phyloP scores from a whole-genome alignment of 2,113 vertebrate species.

The Galbula dea region DNA sequence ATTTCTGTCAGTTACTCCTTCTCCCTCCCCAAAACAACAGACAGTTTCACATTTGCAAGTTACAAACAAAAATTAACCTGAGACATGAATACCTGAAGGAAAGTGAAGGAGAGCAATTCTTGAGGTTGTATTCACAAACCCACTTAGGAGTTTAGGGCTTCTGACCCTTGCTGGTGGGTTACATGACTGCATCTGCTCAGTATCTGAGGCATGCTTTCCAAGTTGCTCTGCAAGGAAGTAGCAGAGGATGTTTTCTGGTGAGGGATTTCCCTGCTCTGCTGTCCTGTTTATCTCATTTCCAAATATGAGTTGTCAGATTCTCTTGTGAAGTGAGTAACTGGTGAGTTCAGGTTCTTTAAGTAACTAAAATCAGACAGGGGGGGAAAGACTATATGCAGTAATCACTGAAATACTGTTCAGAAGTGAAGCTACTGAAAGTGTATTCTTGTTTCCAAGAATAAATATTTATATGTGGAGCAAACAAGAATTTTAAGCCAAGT shows the following conservation, averaged over 20 bases:
- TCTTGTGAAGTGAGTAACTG: not conserved
- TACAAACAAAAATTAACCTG: not conserved
- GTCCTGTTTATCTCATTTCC: not conserved
- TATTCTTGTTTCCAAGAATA: not conserved
- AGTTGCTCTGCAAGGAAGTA: not conserved
- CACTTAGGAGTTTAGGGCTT: not conserved
- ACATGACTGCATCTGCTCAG: fast-evolving
- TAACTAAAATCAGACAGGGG: not conserved
- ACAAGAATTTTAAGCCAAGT: not conserved
- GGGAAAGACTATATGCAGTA: not conserved
- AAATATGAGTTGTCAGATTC: not conserved
- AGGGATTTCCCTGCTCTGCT: not conserved
- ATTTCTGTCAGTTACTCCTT: not conserved
- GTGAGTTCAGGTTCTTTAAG: not conserved
- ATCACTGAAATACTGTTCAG: not conserved
- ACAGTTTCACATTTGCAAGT: not conserved
- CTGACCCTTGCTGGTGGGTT: not conserved
- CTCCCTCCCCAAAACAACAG: not conserved
- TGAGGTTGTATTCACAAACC: not conserved
- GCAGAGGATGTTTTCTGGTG: not conserved
- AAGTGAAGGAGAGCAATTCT: not conserved
- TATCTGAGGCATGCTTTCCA: not conserved
- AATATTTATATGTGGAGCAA: not conserved
- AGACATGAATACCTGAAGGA: not conserved
- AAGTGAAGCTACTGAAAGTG: not conserved